These are phyloP conservation scores for Synergus itoensis DNA, from an alignment of 2,888 invertebrate genomes.

Conservation along the genomic window DNA sequence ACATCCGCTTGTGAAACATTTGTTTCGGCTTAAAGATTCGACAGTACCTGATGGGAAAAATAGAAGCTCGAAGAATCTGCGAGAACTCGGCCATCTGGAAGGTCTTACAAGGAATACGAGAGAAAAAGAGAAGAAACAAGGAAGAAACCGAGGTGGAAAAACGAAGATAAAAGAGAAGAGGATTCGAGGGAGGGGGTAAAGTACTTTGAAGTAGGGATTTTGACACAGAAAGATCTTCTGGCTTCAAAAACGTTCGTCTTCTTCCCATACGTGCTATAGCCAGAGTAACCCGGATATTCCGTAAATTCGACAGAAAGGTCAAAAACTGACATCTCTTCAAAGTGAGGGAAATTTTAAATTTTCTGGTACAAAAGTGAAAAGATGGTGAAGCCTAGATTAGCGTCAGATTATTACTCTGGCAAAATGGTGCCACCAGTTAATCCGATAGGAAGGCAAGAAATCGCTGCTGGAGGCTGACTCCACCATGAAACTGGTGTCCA, in stretches of 20 bases:
- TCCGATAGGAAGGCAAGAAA: conserved; percentile 50
- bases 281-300: conserved; percentile 61
- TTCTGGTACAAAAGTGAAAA: conserved; percentile 45
- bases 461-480: conserved; percentile 21
- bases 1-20: conserved; percentile 39
- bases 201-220: conserved; percentile 18
- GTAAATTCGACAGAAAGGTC: conserved; percentile 48
- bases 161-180: conserved; percentile 48
- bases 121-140: conserved; percentile 35
- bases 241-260: conserved; percentile 45
- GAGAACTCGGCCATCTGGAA: conserved; percentile 68
- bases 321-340: conserved; percentile 48
- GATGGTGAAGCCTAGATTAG: conserved; percentile 51
- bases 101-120: conserved; percentile 65
- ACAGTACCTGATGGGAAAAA: conserved; percentile 47
- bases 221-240: conserved; percentile 32
- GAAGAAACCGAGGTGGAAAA: conserved; percentile 38
- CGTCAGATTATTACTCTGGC: conserved; percentile 55
- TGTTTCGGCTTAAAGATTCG: conserved; percentile 41
- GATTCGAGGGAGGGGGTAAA: conserved; percentile 10
- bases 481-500: conserved; percentile 5
- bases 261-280: conserved; percentile 59
- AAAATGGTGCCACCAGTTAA: conserved; percentile 68
- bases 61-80: conserved; percentile 42
- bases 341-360: conserved; percentile 21